phyloP scores from a whole-genome alignment of 23 tunicate genomes.

The Oikopleura albicans region DNA sequence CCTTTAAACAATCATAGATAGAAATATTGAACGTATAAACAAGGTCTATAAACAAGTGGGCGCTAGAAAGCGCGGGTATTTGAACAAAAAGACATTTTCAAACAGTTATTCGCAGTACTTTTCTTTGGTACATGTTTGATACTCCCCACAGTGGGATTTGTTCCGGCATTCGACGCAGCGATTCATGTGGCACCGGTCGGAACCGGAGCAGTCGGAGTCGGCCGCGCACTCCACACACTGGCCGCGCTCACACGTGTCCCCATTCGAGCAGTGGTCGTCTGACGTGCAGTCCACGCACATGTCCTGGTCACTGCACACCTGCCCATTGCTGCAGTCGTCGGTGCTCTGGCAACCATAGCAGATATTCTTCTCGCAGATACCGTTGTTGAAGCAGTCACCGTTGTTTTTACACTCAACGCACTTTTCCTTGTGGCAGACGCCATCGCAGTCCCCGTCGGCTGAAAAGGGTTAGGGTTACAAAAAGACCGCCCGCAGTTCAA shows the following conservation, averaged over 20 bases:
- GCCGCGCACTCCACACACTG: not conserved
- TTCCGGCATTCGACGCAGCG: not conserved
- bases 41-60: too few species aligned
- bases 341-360: not conserved
- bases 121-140: not conserved
- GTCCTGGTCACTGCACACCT: not conserved
- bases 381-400: not conserved
- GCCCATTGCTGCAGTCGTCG: not conserved
- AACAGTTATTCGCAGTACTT: not conserved
- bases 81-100: too few species aligned
- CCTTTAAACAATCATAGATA: too few species aligned
- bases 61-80: too few species aligned
- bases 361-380: not conserved
- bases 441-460: slow-evolving; percentile 7
- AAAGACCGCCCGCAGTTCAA: too few species aligned
- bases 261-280: not conserved
- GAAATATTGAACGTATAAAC: too few species aligned
- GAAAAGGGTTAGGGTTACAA: not conserved
- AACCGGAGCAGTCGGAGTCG: not conserved
- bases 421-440: not conserved
- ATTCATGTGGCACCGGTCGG: not conserved
- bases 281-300: not conserved
- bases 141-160: not conserved
- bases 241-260: not conserved
- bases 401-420: not conserved